phyloP scores from a whole-genome alignment of 2,888 invertebrate genomes.

The Lagria hirta region DNA sequence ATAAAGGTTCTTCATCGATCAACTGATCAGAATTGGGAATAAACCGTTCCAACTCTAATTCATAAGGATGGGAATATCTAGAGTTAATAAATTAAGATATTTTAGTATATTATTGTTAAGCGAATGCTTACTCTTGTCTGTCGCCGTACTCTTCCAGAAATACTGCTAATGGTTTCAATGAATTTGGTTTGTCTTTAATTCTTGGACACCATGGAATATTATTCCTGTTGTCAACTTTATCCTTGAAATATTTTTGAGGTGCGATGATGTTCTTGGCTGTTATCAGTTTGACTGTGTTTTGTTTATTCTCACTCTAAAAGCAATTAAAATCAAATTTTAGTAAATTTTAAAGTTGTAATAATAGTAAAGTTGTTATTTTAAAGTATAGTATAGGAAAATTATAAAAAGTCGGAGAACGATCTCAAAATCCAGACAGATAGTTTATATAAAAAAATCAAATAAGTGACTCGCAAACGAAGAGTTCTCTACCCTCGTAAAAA shows the following conservation, averaged over 20 bases:
- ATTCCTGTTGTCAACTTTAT: conserved; percentile 79
- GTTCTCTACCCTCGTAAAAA: no score
- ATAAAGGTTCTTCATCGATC: conserved; percentile 45
- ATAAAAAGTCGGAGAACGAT: no score
- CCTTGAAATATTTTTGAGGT: conserved; percentile 84
- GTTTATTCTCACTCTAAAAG: no score
- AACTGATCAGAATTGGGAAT: conserved; percentile 60
- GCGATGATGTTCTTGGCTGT: conserved; percentile 73
- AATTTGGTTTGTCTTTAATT: conserved; percentile 86
- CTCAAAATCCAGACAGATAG: no score
- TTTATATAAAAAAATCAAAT: no score
- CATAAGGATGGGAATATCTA: conserved; percentile 77
- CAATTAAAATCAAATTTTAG: no score
- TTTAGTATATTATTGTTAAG: conserved; percentile 12
- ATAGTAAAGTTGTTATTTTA: no score
- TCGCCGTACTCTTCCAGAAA: conserved; percentile 68
- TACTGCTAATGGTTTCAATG: conserved; percentile 76
- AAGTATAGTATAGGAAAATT: no score
- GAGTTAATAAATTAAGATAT: conserved; percentile 7
- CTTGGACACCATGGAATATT: conserved; percentile 77
- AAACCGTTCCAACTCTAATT: conserved; percentile 78
- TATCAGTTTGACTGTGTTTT: conserved; percentile 59
- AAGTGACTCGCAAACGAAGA: no score
- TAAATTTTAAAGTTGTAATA: no score
- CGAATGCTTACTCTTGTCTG: conserved; percentile 56